These are phyloP conservation scores for Urocyon cinereoargenteus DNA, from an alignment of 2,797 vertebrate genomes.

Conservation along the genomic window DNA sequence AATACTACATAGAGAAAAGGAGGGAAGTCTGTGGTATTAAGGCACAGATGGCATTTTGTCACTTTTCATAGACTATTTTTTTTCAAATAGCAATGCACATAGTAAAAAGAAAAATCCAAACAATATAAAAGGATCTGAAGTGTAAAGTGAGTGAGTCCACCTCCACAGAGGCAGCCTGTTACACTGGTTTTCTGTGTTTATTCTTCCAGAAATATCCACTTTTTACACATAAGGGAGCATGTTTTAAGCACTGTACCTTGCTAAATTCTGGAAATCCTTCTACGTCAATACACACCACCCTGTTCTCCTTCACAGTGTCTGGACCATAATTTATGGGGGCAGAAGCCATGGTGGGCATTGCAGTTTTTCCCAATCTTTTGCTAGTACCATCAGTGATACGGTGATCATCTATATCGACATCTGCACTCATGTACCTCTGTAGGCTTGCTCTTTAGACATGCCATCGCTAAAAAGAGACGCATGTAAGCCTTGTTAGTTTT, in stretches of 20 bases:
- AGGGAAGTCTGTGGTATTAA: background rate
- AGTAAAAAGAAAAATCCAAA: slow-evolving; percentile 29
- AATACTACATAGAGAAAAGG: background rate
- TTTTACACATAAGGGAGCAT: background rate
- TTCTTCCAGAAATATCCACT: background rate
- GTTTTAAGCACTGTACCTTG: background rate
- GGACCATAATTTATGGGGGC: background rate
- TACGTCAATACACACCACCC: background rate
- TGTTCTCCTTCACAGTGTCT: background rate
- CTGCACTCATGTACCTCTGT: background rate
- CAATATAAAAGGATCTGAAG: background rate
- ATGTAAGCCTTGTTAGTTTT: background rate
- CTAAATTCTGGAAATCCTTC: background rate
- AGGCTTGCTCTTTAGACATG: background rate
- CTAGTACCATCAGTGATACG: background rate
- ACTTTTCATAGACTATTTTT: background rate
- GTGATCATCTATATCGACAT: background rate
- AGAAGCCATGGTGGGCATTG: background rate
- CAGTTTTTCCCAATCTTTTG: background rate
- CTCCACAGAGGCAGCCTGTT: background rate
- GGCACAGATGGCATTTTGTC: background rate
- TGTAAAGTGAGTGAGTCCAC: background rate
- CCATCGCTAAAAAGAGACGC: background rate
- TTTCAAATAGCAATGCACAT: background rate
- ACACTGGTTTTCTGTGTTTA: background rate